Percentiles rank a stretch among this genome's conserved stretches.
These are phyloP conservation scores for Thamnaconus septentrionalis DNA, from an alignment of 2,113 vertebrate genomes.

Conservation along the genomic window DNA sequence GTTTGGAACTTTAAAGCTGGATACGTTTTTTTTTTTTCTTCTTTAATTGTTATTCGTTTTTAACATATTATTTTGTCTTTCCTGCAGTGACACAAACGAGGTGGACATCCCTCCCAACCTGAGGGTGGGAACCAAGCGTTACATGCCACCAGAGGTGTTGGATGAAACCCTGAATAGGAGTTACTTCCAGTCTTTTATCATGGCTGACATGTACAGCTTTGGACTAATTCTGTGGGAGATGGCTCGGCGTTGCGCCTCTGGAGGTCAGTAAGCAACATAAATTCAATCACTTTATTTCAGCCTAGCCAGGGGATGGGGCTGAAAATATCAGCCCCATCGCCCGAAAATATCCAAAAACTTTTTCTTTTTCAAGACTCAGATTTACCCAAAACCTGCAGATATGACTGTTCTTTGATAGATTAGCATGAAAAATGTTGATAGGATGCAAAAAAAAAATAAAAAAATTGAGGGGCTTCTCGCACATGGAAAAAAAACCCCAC, in stretches of 20 bases:
- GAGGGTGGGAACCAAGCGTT: constrained; percentile 95
- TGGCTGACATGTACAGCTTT: constrained; percentile 99
- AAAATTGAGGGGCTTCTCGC: too few relatives aligned
- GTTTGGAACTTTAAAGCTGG: neutral
- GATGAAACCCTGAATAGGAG: constrained; percentile 92
- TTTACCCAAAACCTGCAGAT: neutral
- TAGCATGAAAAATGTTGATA: too few relatives aligned
- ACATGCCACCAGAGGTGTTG: constrained; percentile 97
- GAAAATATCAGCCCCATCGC: neutral
- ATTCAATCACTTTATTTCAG: too few relatives aligned
- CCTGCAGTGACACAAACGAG: constrained; percentile 90
- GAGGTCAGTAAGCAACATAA: constrained; percentile 77
- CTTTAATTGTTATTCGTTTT: neutral
- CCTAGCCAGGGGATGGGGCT: too few relatives aligned
- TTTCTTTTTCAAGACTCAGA: too few relatives aligned
- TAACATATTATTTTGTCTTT: neutral
- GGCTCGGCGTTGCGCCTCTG: constrained; percentile 89
- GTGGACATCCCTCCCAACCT: constrained; percentile 95
- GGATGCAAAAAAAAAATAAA: too few relatives aligned
- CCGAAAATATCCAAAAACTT: too few relatives aligned
- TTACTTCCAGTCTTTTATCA: constrained; percentile 97
- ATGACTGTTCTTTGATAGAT: too few relatives aligned
- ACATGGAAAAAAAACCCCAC: too few relatives aligned
- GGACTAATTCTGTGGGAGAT: constrained; percentile 98
- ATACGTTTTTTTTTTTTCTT: too few relatives aligned